Percentiles rank a stretch among this genome's conserved stretches.
phyloP scores from a whole-genome alignment of 2,113 vertebrate species.

The Balaenoptera acutorostrata region DNA sequence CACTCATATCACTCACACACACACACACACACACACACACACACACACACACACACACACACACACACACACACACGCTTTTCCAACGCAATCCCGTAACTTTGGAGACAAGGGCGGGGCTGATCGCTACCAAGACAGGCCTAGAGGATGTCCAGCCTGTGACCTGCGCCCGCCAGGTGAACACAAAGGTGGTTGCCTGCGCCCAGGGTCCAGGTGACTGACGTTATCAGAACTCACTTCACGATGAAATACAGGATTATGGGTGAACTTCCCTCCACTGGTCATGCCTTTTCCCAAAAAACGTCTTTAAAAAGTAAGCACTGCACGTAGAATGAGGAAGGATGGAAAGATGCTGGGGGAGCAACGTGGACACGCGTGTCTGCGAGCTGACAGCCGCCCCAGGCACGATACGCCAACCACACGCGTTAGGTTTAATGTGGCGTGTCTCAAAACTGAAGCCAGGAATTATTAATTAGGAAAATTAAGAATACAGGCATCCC shows the following conservation, averaged over 20 bases:
- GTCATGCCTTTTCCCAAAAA: neutral
- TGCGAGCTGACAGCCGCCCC: too few relatives aligned
- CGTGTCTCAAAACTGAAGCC: neutral
- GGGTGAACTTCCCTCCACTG: neutral
- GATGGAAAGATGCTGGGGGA: too few relatives aligned
- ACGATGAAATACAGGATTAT: fast-evolving
- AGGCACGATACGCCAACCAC: neutral
- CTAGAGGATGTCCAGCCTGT: neutral
- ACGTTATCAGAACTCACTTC: neutral
- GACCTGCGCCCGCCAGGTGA: neutral
- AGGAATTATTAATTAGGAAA: neutral
- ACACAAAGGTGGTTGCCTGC: neutral
- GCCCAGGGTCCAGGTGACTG: neutral
- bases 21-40: too few relatives aligned
- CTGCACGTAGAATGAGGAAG: neutral
- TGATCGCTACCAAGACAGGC: neutral
- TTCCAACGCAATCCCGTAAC: too few relatives aligned
- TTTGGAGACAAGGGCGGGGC: neutral
- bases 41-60: fast-evolving
- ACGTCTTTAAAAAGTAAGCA: neutral
- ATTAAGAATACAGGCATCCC: too few relatives aligned
- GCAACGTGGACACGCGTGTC: fast-evolving
- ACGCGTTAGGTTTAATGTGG: fast-evolving
- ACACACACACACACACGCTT: too few relatives aligned
- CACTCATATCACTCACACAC: neutral